Evolutionary conservation across 2,797 vertebrate genomes (phyloP), one percentile per base, ranked within the genome.

Genomic region (Echiichthys vipera): DNA sequence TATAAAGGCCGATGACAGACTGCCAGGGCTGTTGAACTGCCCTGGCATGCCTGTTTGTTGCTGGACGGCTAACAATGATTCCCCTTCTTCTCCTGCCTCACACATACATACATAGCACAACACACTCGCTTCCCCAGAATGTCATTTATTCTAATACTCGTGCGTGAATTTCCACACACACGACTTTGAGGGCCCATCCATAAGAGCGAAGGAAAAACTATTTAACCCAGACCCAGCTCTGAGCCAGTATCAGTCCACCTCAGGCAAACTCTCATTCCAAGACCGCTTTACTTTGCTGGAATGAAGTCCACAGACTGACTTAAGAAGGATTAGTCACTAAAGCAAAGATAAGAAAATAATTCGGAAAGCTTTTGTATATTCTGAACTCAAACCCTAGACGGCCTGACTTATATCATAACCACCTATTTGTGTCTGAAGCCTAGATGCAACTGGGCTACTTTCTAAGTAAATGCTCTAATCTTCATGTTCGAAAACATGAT

Each of bases 1-100:
- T 86, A 43, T 70, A 43, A n/a, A 58, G 57, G 53, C 71, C 22
- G 51, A 34, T 64, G 81, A 88, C 82, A 55, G 81, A 76, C 78
- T 71, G 78, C 66, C 85, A 80, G 84, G 65, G 63, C 66, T 81
- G 88, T 47, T 89, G 39, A 74, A 72, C 73, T 30, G 77, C 46
- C 58, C 65, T 51, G 65, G 68, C 62, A 63, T 2, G 71, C 58
- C 66, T 36, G 80, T 65, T 87, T 69, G 83, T 39, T 63, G 49
- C 77, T 80, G 78, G 71, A 81, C 20, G 18, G 25, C 69, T 64
- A 76, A 91, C 86, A 90, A 91, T 83, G 73, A 87, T 36, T 59
- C 55, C 24, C 57, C 80, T 87, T 91, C 78, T 83, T 75, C 77
- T 75, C 55, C 50, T n/a, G n/a, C 50, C 61, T 49, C 29, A 76